A percentile compares a stretch with the other conserved stretches of the same genome.
These are phyloP conservation scores for Patella ulyssiponensis DNA, from an alignment of 2,888 invertebrate genomes.

Conservation along the genomic window DNA sequence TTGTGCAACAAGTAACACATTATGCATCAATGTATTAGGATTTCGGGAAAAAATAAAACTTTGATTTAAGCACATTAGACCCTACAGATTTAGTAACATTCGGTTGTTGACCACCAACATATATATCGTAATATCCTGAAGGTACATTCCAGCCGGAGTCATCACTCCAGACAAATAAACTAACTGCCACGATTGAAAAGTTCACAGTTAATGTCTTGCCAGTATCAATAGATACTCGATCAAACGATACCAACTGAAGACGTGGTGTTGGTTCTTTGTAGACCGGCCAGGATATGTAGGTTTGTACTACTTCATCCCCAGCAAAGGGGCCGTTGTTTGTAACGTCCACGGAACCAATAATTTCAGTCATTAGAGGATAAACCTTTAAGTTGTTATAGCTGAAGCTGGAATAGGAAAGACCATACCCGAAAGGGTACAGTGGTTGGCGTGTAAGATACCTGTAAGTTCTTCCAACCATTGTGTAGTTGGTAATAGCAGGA, in stretches of 20 bases:
- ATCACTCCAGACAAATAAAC: slow-evolving; percentile 57
- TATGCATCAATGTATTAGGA: too few species aligned
- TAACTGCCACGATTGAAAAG: slow-evolving; percentile 44
- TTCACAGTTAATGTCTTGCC: slow-evolving; percentile 31
- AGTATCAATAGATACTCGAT: slow-evolving; percentile 37
- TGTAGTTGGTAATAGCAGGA: slow-evolving; percentile 45
- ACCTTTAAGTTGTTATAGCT: slow-evolving; percentile 39
- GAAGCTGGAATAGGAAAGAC: slow-evolving; percentile 54
- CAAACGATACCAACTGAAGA: slow-evolving; percentile 56
- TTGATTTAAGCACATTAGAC: not conserved
- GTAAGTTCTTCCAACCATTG: slow-evolving; percentile 60
- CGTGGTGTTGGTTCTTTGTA: slow-evolving; percentile 47
- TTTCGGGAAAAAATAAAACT: too few species aligned
- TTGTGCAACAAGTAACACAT: too few species aligned
- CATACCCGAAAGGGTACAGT: slow-evolving; percentile 61
- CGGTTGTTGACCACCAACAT: slow-evolving; percentile 4
- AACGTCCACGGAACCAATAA: slow-evolving; percentile 49
- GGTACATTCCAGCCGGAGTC: slow-evolving; percentile 47
- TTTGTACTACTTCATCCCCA: slow-evolving; percentile 61
- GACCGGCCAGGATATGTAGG: slow-evolving; percentile 61
- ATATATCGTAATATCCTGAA: slow-evolving; percentile 43
- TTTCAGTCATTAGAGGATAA: slow-evolving; percentile 11
- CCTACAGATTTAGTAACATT: not conserved
- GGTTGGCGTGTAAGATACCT: slow-evolving; percentile 57
- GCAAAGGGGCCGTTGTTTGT: slow-evolving; percentile 51